Conservation (phyloP, 1,140 invertebrate genomes). For the Neodiprion pinetum region DNA sequence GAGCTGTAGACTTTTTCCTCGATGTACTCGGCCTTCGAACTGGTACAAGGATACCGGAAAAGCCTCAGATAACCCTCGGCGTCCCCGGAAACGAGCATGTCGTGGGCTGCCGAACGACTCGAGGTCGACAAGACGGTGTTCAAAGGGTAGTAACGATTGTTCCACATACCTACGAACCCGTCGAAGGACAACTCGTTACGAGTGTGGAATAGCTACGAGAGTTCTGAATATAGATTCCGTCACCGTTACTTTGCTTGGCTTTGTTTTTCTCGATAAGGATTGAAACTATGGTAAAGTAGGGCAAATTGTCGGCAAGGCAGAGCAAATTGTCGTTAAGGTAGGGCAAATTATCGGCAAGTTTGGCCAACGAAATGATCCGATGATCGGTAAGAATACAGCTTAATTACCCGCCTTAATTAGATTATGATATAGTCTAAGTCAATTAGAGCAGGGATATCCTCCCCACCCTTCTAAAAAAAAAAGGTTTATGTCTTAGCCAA, state of each 20-base stretch:
- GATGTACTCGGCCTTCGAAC: constrained; percentile 84
- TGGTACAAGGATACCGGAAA: constrained; percentile 86
- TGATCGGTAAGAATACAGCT: no score
- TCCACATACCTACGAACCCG: constrained; percentile 77
- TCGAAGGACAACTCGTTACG: constrained; percentile 23
- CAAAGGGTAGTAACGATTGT: constrained; percentile 85
- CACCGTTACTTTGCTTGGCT: not conserved
- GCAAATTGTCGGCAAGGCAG: no score
- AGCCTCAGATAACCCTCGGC: constrained; percentile 90
- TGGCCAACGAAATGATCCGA: no score
- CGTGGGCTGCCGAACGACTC: constrained; percentile 81
- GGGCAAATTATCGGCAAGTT: no score
- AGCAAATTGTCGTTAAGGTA: no score
- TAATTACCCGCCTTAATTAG: no score
- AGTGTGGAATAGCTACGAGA: constrained; percentile 9
- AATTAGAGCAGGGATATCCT: no score
- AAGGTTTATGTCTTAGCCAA: no score
- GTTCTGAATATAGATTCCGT: constrained; percentile 5
- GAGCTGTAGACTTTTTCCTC: constrained; percentile 90
- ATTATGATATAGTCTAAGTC: no score
- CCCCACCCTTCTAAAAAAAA: no score
- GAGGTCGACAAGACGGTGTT: constrained; percentile 81
- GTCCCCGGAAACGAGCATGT: constrained; percentile 86
- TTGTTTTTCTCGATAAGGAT: not conserved
- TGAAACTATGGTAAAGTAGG: no score